Base-by-base conservation (phyloP, 2,888 invertebrate species). In the Eucriotettix oculatus region DNA sequence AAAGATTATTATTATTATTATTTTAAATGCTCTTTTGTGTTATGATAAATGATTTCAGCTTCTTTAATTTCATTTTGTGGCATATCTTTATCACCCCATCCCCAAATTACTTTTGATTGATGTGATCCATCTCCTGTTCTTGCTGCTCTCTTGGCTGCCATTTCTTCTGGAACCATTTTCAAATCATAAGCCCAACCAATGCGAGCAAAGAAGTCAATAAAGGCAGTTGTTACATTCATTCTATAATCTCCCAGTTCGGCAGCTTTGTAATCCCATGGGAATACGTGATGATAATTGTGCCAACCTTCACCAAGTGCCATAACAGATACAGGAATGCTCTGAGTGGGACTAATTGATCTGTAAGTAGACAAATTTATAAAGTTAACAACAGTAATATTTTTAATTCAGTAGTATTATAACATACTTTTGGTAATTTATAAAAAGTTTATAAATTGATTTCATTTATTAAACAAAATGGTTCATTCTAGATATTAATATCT, bases 281-380 rank as follows among this genome's bases (percentile, higher is more conserved):
- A 94, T 0, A 87, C 86, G 74, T 94, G 94, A 71, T 94, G 94
- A 73, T 90, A 94, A 75, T 94, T 94, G 76, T 94, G 94, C 87
- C 90, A 95, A 9, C 94, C 94, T 72, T 91, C 91, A 0, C 91
- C 91, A 74, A 88, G 77, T 0, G 89, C 83, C 29, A 84, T 68
- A 0, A 87, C 68, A 0, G 90, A 82, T 0, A 93, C 91, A 1
- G 78, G 74, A 65, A 79, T 77, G 71, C 89, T 92, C 74, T 94
- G 86, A 0, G 80, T 76, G 0, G 94, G 91, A 71, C 83, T 86
- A 68, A 94, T 86, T 70, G 77, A 75, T 66, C 90, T 87, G 73
- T 56, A 70, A 69, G 59, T 43, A 48, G 68, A 69, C 11, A 42
- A 58, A 9, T 29, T 29, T 29, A 29, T n/a, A 29, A 29, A 5